These are phyloP conservation scores for Lepidothrix coronata DNA, from an alignment of 2,113 vertebrate genomes.

Conservation along the genomic window DNA sequence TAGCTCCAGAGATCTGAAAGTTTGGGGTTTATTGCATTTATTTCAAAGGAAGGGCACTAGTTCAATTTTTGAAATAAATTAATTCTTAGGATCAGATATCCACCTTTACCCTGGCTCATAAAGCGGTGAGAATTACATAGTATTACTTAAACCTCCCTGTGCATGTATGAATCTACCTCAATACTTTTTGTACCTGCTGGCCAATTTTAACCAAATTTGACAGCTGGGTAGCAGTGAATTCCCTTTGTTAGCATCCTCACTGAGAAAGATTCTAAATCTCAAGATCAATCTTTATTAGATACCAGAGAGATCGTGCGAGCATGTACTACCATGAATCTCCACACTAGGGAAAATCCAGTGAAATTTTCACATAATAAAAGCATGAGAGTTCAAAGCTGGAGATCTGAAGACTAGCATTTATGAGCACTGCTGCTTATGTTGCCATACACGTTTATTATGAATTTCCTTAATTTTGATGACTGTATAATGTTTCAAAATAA, in stretches of 20 bases:
- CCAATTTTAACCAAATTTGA: neutral
- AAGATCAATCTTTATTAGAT: neutral
- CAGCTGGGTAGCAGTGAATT: neutral
- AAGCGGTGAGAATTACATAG: neutral
- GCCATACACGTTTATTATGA: neutral
- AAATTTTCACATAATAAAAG: neutral
- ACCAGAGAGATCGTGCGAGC: neutral
- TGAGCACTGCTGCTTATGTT: neutral
- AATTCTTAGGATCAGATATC: neutral
- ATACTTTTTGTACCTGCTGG: neutral
- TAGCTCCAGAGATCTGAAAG: neutral
- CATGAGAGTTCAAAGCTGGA: neutral
- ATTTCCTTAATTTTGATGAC: neutral
- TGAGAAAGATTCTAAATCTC: neutral
- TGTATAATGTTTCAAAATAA: neutral
- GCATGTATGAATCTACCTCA: neutral
- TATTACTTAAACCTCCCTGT: neutral
- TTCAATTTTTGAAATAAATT: neutral
- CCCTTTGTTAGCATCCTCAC: neutral
- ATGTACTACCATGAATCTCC: neutral
- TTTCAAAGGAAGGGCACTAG: neutral
- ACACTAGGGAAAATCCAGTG: neutral
- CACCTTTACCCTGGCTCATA: neutral
- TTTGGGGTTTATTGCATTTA: neutral
- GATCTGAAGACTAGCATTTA: neutral